phyloP scores from a whole-genome alignment of 1,140 invertebrate species.

The Acyrthosiphon pisum region DNA sequence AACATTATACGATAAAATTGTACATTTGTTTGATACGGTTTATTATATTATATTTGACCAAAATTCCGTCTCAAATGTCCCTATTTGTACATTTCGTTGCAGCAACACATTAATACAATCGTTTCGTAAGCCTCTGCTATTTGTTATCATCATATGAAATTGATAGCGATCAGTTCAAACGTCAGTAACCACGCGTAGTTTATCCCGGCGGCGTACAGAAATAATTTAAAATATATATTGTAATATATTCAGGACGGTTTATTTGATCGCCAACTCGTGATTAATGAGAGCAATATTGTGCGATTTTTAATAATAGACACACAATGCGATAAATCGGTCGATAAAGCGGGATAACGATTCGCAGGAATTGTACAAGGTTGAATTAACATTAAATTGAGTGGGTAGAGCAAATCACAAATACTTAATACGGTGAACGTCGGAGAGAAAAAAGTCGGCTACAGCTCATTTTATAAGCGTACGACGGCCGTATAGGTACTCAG shows the following conservation, averaged over 20 bases:
- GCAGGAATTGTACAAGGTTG: neutral
- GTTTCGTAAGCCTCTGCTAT: neutral
- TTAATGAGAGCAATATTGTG: neutral
- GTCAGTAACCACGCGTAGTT: neutral
- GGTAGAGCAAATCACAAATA: neutral
- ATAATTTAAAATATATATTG: constrained; percentile 1
- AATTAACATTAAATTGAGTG: neutral
- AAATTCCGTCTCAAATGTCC: neutral
- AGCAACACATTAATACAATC: neutral
- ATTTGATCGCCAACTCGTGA: neutral
- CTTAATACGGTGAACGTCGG: neutral
- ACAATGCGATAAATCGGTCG: neutral
- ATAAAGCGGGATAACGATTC: neutral
- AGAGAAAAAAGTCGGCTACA: neutral
- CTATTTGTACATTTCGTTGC: neutral
- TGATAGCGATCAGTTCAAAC: neutral
- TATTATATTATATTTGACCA: neutral
- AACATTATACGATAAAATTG: neutral
- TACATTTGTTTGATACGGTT: neutral
- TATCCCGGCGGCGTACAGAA: neutral
- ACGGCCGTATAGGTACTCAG: neutral
- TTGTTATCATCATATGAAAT: neutral
- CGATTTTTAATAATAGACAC: neutral
- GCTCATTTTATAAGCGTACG: neutral
- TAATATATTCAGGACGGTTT: neutral